Base-by-base conservation (phyloP, 2,888 invertebrate genomes). In the Ethmia dodecea region DNA sequence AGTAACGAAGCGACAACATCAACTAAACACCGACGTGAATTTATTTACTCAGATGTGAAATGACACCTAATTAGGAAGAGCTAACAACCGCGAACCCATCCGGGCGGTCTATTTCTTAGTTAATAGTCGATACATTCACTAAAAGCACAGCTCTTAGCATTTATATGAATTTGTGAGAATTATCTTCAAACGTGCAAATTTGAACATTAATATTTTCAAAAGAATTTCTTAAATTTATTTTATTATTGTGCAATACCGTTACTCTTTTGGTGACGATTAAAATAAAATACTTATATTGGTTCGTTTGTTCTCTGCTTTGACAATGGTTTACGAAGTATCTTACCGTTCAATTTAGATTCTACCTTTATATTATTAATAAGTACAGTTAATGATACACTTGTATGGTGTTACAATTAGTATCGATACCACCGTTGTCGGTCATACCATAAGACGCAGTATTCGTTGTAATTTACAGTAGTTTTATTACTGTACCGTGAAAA, bases 1-100 rank as follows among this genome's bases (percentile, higher is more conserved):
- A 70, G 55, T 64, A 60, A 63, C 55, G 59, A 79, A 80, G 80
- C 79, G 56, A 80, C 79, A 78, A 81, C 83, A 80, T 66, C 76
- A 79, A 84, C 81, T 83, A 78, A 83, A 80, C 80, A 80, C 60
- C 68, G 56, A 81, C 50, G 65, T 34, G 38, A 35, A 32, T 31
- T 37, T 33, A 36, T 24, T 57, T 55, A 54, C 50, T 52, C 51
- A 47, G 37, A 46, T 59, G 67, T 66, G 58, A 60, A 56, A 54
- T 61, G 60, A 54, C 52, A 62, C 51, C 55, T 62, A 68, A 55
- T 55, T 64, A 62, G 25, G 35, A 50, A 60, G 43, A 54, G 43
- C 45, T 55, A 52, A 45, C 44, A 38, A 43, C 50, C 47, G 45
- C 40, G 44, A 36, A 31, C 55, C 49, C 51, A 46, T 29, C 16